These are phyloP conservation scores for Myotis daubentonii DNA, from an alignment of 2,797 vertebrate species.

Conservation along the genomic window DNA sequence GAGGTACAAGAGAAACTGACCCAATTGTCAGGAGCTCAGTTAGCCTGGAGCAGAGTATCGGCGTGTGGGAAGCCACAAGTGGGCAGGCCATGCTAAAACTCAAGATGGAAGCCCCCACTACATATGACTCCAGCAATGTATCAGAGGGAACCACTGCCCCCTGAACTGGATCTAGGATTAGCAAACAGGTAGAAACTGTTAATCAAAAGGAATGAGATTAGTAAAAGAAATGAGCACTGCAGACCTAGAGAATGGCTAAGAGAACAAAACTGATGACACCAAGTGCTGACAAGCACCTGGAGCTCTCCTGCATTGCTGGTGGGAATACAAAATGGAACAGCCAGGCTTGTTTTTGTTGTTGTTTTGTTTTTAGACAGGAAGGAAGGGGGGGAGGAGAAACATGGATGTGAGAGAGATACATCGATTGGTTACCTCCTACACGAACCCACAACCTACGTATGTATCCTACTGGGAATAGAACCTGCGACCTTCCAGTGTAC, in stretches of 20 bases:
- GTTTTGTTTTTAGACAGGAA: background rate
- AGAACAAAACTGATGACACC: rapidly evolving
- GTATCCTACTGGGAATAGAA: background rate
- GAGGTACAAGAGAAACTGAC: background rate
- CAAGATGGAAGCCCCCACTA: background rate
- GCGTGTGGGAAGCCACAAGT: background rate
- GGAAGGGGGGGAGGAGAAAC: background rate
- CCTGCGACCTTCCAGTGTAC: background rate
- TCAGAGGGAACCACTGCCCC: background rate
- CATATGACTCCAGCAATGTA: rapidly evolving
- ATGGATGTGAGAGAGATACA: background rate
- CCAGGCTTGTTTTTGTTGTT: background rate
- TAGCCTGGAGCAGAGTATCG: too few species aligned
- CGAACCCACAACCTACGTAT: background rate
- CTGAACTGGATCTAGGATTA: background rate
- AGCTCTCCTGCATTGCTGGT: too few species aligned
- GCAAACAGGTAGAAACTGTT: background rate
- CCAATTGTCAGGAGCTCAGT: background rate
- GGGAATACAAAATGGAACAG: too few species aligned
- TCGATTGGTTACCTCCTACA: background rate
- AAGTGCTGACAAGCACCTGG: background rate
- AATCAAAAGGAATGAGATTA: background rate
- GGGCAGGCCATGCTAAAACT: background rate
- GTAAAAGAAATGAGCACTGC: background rate
- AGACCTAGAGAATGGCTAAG: background rate